A percentile compares a stretch with the other conserved stretches of the same genome.
These are phyloP conservation scores for Patella caerulea DNA, from an alignment of 2,888 invertebrate genomes.

Conservation along the genomic window DNA sequence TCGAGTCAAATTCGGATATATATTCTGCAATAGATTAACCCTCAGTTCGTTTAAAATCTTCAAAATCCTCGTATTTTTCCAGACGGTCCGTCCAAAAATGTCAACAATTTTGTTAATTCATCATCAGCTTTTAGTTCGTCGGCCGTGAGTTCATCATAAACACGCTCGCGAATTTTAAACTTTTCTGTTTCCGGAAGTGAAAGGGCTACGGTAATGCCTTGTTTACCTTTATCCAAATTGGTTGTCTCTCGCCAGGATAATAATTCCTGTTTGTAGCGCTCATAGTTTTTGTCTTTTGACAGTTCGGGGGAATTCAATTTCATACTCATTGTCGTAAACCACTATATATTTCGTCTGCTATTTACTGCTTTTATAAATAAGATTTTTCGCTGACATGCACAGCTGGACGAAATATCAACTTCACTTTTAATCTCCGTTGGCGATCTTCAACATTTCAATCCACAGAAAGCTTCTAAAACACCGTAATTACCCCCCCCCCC, in stretches of 20 bases:
- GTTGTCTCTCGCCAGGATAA: neutral
- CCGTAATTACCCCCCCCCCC: no score
- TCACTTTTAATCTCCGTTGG: no score
- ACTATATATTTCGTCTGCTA: no score
- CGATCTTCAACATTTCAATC: no score
- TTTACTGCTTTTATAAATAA: no score
- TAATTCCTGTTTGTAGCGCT: no score
- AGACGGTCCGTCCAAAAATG: neutral
- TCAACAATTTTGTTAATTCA: neutral
- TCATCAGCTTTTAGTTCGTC: neutral
- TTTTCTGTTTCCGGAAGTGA: conserved; percentile 1
- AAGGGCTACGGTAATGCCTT: neutral
- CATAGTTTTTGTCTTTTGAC: neutral
- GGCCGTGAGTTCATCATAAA: neutral
- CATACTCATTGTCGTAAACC: neutral
- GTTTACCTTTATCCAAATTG: neutral
- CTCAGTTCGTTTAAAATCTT: neutral
- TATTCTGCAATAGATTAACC: neutral
- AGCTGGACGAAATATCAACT: no score
- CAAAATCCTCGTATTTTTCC: neutral
- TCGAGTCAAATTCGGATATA: neutral
- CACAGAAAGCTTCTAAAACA: no score
- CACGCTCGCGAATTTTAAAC: neutral
- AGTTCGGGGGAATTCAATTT: neutral
- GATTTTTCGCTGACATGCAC: no score